Percentiles rank a stretch among this genome's conserved stretches.
phyloP scores from a whole-genome alignment of 2,797 vertebrate genomes.

The Phrynocephalus guinanensis region DNA sequence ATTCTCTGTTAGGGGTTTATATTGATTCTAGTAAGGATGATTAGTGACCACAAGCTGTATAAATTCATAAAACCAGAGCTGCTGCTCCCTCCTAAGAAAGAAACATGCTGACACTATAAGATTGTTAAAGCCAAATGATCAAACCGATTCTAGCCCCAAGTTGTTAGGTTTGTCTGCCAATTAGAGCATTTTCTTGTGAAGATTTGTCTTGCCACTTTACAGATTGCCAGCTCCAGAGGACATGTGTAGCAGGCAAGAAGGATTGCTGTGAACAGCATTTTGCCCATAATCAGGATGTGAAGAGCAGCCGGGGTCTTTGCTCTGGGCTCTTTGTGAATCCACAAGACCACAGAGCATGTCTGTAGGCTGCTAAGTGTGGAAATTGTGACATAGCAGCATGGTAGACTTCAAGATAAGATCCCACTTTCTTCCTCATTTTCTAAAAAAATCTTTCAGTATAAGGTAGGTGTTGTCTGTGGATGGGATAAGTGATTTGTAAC shows the following conservation, averaged over 20 bases:
- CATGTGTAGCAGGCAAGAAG: neutral
- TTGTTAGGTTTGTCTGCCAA: constrained; percentile 9
- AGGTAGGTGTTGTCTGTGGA: neutral
- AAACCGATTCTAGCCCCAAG: constrained; percentile 8
- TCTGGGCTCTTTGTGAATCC: neutral
- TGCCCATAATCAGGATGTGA: neutral
- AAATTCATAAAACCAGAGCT: constrained; percentile 48
- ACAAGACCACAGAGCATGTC: neutral
- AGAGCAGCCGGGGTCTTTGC: neutral
- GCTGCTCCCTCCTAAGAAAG: constrained; percentile 45
- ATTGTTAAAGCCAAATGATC: constrained; percentile 32
- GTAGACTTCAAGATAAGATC: neutral
- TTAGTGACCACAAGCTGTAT: constrained; percentile 37
- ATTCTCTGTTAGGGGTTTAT: constrained; percentile 38
- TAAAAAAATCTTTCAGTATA: neutral
- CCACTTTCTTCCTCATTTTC: neutral
- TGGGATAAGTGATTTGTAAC: neutral
- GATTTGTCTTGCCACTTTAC: neutral
- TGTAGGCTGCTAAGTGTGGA: neutral
- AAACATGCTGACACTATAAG: constrained; percentile 37
- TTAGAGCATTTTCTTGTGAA: constrained; percentile 16
- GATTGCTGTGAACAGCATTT: neutral
- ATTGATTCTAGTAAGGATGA: constrained; percentile 32
- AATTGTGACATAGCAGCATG: neutral
- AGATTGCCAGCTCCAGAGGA: neutral